These are phyloP conservation scores for Limnodromus scolopaceus DNA, from an alignment of 2,797 vertebrate genomes.

Conservation along the genomic window DNA sequence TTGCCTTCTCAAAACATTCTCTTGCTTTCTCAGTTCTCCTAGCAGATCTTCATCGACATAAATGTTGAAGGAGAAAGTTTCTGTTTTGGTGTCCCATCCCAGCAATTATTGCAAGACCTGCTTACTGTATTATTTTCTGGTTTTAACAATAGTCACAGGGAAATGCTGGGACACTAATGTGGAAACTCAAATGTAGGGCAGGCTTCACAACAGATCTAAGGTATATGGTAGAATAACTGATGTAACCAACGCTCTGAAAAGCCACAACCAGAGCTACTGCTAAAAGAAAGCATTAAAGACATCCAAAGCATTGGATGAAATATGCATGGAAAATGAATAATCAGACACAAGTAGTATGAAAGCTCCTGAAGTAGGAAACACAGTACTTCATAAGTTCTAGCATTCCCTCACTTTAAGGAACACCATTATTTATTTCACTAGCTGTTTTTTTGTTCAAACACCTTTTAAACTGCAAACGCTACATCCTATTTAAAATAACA, in stretches of 20 bases:
- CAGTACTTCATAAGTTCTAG: not conserved
- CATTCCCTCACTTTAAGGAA: not conserved
- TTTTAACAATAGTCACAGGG: not conserved
- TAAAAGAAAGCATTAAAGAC: not conserved
- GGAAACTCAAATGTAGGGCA: rapidly evolving
- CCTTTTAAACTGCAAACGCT: not conserved
- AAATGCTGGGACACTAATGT: not conserved
- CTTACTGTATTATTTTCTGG: not conserved
- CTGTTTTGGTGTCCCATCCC: not conserved
- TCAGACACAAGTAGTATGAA: not conserved
- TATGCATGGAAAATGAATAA: not conserved
- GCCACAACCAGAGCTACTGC: not conserved
- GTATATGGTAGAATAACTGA: not conserved
- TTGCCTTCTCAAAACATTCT: not conserved
- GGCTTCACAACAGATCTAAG: not conserved
- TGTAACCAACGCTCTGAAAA: not conserved
- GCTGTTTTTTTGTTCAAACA: not conserved
- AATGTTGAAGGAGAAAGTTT: not conserved
- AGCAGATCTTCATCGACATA: not conserved
- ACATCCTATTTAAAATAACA: not conserved
- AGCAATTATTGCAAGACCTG: not conserved
- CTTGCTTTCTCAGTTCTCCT: not conserved
- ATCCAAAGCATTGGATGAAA: not conserved
- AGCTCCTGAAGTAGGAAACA: not conserved
- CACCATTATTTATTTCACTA: not conserved